Base-by-base conservation (phyloP, 2,113 vertebrate species). In the Lipophrys pholis region DNA sequence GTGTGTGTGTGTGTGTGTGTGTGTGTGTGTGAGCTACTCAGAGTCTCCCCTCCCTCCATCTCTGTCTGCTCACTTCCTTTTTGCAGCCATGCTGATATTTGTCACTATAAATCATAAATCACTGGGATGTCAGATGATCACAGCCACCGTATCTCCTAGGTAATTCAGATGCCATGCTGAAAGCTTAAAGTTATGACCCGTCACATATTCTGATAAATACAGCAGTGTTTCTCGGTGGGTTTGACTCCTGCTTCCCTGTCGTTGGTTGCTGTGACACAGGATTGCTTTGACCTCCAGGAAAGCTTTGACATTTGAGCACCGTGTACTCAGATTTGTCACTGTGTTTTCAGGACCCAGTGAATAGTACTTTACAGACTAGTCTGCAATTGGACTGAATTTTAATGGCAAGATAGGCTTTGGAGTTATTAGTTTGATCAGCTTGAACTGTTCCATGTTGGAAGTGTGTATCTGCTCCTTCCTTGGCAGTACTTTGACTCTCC, bases 161-260 rank as follows among this genome's bases (percentile, higher is more conserved):
- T 68, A 68, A 71, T 80, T 76, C 77, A 69, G 58, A 76, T 73
- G 63, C 65, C 63, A 76, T 48, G 61, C 56, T 62, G 40, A 67
- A 72, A 57, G 55, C 73, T 52, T 39, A 17, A 56, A 51, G 61
- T 46, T 67, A 21, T 15, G 50, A 63, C 63, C 54, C 11, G 12
- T 11, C 30, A 63, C 61, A 36, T 58, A 42, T 50, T 50, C 64
- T 53, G 57, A 69, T 69, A 68, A 61, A 68, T 40, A 75, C 56
- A 59, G 17, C 16, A 7, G n/a, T 6, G 7, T 53, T 12, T 63
- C 4, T 30, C 12, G 15, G 1, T 65, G 10, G 11, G 11, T 39
- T 21, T 7, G 21, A 4, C 7, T 5, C 39, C 38, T 14, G 12
- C 14, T 30, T 30, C 15, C 5, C n/a, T 62, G 51, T 30, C 16